Evolutionary conservation across 2,113 vertebrate genomes (phyloP).

Genomic region (Fukomys damarensis): DNA sequence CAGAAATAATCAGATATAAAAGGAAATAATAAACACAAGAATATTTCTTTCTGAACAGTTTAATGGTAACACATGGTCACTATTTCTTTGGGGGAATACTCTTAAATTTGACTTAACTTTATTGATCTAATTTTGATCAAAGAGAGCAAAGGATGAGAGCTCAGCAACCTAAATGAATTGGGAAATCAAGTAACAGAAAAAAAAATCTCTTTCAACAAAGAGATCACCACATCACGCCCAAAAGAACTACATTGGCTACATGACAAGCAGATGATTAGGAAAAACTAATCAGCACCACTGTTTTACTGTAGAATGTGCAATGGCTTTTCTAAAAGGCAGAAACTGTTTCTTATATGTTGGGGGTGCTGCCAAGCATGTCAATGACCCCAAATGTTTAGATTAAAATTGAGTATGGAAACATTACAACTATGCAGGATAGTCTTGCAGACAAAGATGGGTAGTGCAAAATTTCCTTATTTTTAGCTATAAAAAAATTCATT

Average conservation of each 20-base stretch:
- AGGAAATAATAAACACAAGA: not conserved
- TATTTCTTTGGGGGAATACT: not conserved
- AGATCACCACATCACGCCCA: not conserved
- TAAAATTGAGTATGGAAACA: slow-evolving; percentile 33
- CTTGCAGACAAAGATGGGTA: not conserved
- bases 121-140: slow-evolving; percentile 67
- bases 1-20: not conserved
- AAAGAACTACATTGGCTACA: not conserved
- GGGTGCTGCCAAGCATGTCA: not conserved
- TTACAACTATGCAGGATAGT: not conserved
- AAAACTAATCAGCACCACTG: not conserved
- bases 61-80: not conserved
- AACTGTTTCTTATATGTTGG: not conserved
- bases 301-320: not conserved
- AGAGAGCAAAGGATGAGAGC: slow-evolving; percentile 29
- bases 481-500: not conserved
- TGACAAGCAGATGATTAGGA: not conserved
- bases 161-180: slow-evolving; percentile 38
- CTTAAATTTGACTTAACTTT: slow-evolving; percentile 46
- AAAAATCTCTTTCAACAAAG: not conserved
- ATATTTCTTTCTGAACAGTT: slow-evolving; percentile 24
- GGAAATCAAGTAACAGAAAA: slow-evolving; percentile 16
- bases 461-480: slow-evolving; percentile 39
- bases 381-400: not conserved
- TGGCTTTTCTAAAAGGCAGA: not conserved